Evolutionary conservation across 1,140 invertebrate species (phyloP).

Genomic region (Drosophila ficusphila): DNA sequence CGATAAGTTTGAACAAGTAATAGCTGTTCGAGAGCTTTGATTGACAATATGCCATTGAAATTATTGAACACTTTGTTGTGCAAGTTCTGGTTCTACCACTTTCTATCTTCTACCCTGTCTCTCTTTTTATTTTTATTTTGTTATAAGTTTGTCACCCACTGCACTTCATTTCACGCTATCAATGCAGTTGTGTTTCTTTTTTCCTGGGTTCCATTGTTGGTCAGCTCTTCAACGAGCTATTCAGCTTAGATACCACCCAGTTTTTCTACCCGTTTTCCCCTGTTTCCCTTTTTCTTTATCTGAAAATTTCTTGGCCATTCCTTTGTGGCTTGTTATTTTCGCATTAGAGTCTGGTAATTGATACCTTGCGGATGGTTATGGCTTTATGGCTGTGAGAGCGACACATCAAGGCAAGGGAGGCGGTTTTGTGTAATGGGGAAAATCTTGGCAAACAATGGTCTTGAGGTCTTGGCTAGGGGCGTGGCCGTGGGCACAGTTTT

Average conservation of each 20-base stretch:
- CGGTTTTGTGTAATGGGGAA: background rate
- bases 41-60: conserved; percentile 26
- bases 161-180: conserved; percentile 40
- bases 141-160: conserved; percentile 39
- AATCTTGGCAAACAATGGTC: conserved; percentile 52
- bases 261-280: conserved; percentile 7
- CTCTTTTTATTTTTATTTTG: conserved; percentile 16
- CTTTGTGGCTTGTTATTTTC: conserved; percentile 74
- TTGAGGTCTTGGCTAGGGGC: conserved; percentile 19
- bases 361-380: conserved; percentile 61
- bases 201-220: conserved; percentile 25
- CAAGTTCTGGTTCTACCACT: conserved; percentile 10
- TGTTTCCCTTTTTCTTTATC: conserved; percentile 25
- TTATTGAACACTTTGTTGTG: conserved; percentile 3
- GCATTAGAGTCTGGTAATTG: conserved; percentile 78
- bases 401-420: conserved; percentile 31
- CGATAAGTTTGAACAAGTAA: conserved; percentile 37
- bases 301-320: conserved; percentile 47
- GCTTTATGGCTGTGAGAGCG: conserved; percentile 44
- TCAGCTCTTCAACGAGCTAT: conserved; percentile 14
- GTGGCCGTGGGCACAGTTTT: conserved; percentile 53
- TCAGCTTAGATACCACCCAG: background rate
- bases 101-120: background rate
- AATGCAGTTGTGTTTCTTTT: conserved; percentile 7
- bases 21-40: conserved; percentile 20